Base-by-base conservation (phyloP, 2,113 vertebrate species). In the Microtus oregoni region DNA sequence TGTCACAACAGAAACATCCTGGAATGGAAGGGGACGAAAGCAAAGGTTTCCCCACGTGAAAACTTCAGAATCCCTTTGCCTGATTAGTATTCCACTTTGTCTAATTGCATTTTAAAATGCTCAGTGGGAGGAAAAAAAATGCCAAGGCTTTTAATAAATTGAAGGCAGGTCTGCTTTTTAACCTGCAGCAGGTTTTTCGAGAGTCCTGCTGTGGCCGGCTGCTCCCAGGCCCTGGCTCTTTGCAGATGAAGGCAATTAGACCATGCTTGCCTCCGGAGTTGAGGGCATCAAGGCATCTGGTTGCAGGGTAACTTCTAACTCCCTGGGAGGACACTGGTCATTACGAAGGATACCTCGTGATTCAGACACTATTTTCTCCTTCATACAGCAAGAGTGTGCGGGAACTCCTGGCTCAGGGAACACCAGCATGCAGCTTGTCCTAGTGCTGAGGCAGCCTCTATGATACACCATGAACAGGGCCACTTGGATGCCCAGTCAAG, bases 41-140 rank as follows among this genome's bases (percentile, higher is more conserved):
- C 41, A 73, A 94, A 58, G 13, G 35, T 3, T 44, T 14, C 85
- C 81, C 86, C 88, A 14, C 1, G n/a, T 50, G 88, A 93, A 95
- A 94, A 97, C 68, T 78, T 91, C 86, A 38, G 12, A 68, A 65
- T 65, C 52, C 68, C 50, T 95, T 85, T 52, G 14, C 82, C 91
- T 94, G 91, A 86, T 97, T 94, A 96, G 95, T 96, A 97, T 97
- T 98, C 97, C 95, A 94, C 96, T 97, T 96, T 44, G 50, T 90
- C 89, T 96, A 97, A 97, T 92, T 97, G 95, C 86, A 87, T 97
- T 97, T 97, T 95, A 97, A 98, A 98, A 94, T 92, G 94, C 96
- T 97, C 96, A 86, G 95, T 96, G 86, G 92, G 92, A 32, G 68
- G 0, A 0, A 22, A 65, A 90, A 90, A 95, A 95, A 94, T 81